Evolutionary conservation across 2,113 vertebrate genomes (phyloP), one percentile per base, ranked within the genome.

Genomic region (Sapajus apella): DNA sequence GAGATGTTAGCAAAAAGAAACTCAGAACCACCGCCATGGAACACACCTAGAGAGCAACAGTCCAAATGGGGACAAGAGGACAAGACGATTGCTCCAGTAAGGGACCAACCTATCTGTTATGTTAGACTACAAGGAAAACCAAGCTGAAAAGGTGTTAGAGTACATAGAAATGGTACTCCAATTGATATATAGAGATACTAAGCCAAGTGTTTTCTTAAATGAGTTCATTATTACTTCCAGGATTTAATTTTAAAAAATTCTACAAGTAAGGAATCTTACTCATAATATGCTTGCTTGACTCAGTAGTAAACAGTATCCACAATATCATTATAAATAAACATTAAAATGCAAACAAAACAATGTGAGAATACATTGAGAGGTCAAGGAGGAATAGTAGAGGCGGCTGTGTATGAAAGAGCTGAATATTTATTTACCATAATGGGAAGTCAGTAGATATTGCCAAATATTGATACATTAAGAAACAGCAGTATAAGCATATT

Each of bases 391-490:
- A 70, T 18, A 50, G 25, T 37, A 81, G 52, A 70, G 20, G 20
- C 21, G 0, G n/a, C 16, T 25, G 35, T 81, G 13, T 89, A 50
- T 50, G n/a, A 35, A 58, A 91, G 25, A 90, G 21, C 40, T 52
- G 81, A 92, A 87, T 72, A 80, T 58, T 87, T 96, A 90, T 83
- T 37, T 73, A 35, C 18, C 4, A 25, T 45, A 68, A 87, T 27
- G 20, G 61, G n/a, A 79, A 89, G 68, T 89, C 64, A 76, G 45
- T 12, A 87, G 32, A 32, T 56, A 92, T 86, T 30, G 27, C 18
- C 40, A 96, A 82, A 84, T 77, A 79, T n/a, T 21, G 40, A 76
- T 58, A 79, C 43, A 55, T 64, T 93, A 94, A 96, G 68, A 95
- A 83, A 81, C 6, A 77, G 14, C 52, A 82, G 37, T 50, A 56